A percentile compares a stretch with the other conserved stretches of the same genome.
These are phyloP conservation scores for Crotalus helleri DNA, from an alignment of 2,113 vertebrate genomes.

Conservation along the genomic window DNA sequence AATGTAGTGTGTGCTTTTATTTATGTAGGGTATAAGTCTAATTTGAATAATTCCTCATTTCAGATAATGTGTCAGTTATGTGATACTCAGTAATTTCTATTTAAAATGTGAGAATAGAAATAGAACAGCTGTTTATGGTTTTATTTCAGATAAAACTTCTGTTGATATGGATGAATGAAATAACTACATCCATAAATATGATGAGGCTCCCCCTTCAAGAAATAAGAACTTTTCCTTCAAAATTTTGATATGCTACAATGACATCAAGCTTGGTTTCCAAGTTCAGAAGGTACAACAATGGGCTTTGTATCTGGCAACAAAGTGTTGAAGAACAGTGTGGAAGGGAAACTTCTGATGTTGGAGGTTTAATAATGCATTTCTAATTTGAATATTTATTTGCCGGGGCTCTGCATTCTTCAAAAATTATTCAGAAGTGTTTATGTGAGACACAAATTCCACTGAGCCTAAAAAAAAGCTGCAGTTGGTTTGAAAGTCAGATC, in stretches of 20 bases:
- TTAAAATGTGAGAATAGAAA: background rate
- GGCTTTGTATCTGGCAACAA: background rate
- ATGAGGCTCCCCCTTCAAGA: background rate
- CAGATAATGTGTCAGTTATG: background rate
- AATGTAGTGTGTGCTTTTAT: background rate
- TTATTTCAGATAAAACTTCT: background rate
- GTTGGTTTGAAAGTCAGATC: background rate
- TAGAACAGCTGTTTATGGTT: background rate
- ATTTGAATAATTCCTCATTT: background rate
- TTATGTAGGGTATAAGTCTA: background rate
- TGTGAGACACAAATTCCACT: background rate
- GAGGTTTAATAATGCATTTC: background rate
- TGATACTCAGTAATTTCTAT: background rate
- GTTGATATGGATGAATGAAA: background rate
- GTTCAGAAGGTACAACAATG: background rate
- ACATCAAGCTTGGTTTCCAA: background rate
- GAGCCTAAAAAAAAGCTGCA: background rate
- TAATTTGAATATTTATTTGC: background rate
- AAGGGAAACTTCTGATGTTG: background rate
- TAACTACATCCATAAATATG: background rate
- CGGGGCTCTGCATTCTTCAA: background rate
- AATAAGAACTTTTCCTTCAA: background rate
- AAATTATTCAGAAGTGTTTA: background rate
- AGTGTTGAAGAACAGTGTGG: no score
- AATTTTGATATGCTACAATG: background rate